A percentile compares a stretch with the other conserved stretches of the same genome.
phyloP scores from a whole-genome alignment of 2,113 vertebrate species.

The Morone chrysops region DNA sequence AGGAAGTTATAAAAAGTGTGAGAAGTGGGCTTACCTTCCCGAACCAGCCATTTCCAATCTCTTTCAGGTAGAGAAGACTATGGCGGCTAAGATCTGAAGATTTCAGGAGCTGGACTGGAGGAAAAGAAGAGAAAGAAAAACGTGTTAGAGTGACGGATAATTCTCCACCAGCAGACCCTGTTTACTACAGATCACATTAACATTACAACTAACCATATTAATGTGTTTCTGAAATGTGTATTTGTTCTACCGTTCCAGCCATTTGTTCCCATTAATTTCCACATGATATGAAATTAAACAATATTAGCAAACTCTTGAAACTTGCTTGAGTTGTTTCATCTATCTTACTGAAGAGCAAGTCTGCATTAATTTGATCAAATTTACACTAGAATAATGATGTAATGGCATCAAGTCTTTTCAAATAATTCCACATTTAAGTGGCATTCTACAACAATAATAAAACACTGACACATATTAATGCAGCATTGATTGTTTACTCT shows the following conservation, averaged over 20 bases:
- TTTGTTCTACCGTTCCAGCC: neutral
- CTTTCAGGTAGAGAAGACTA: constrained; percentile 94
- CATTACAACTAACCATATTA: neutral
- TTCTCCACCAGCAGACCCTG: neutral
- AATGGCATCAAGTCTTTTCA: neutral
- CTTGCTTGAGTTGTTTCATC: neutral
- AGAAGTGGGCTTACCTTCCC: constrained; percentile 89
- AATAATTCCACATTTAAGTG: constrained; percentile 2
- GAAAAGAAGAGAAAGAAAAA: neutral
- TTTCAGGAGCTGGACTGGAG: constrained; percentile 90
- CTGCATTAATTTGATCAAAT: neutral
- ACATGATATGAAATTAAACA: neutral
- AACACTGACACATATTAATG: neutral
- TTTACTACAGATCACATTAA: neutral
- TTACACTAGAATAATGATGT: too few relatives aligned
- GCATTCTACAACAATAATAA: neutral
- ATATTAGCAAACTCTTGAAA: neutral
- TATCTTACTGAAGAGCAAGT: neutral
- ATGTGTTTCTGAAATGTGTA: neutral
- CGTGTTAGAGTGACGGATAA: neutral
- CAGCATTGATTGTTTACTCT: neutral
- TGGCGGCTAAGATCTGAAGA: constrained; percentile 90
- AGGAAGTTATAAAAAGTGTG: neutral
- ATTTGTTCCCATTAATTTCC: neutral
- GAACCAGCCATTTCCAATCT: constrained; percentile 96